Base-by-base conservation (phyloP, 2,888 invertebrate genomes). In the Xiphydria camelus region DNA sequence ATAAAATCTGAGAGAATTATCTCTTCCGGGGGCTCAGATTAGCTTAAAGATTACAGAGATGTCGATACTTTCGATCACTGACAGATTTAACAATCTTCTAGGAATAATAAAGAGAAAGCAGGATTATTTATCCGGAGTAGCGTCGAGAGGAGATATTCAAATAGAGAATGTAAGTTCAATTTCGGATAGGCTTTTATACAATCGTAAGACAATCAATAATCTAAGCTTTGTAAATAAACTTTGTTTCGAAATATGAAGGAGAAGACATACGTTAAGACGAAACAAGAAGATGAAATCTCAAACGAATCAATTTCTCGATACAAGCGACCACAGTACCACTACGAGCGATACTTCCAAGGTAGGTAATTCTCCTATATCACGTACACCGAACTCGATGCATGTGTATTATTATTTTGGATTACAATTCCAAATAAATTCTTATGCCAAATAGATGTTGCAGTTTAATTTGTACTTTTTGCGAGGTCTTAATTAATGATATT, bases 101-200 rank as follows among this genome's bases (percentile, higher is more conserved):
- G 60, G 60, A 42, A 37, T 61, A 22, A 47, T 53, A 12, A 57
- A 43, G 34, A 49, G 59, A 44, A 57, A 49, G 35, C 22, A 48
- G 9, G 53, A 59, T 45, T 57, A 61, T 35, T 32, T 57, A n/a
- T 35, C 51, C 22, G 59, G 57, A n/a, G 41, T 61, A 1, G 53
- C 53, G 18, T 47, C 53, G 1, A 46, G 53, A 4, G 51, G 41
- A n/a, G 36, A 48, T 15, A 3, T 10, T 29, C n/a, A n/a, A n/a
- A n/a, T n/a, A n/a, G n/a, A n/a, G n/a, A n/a, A n/a, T n/a, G n/a
- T n/a, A n/a, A n/a, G n/a, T n/a, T n/a, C n/a, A n/a, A n/a, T n/a
- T n/a, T n/a, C n/a, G n/a, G n/a, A n/a, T n/a, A n/a, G n/a, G n/a
- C n/a, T n/a, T n/a, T n/a, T n/a, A n/a, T n/a, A n/a, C n/a, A n/a